phyloP scores from a whole-genome alignment of 2,888 invertebrate species.

The Clitarchus hookeri region DNA sequence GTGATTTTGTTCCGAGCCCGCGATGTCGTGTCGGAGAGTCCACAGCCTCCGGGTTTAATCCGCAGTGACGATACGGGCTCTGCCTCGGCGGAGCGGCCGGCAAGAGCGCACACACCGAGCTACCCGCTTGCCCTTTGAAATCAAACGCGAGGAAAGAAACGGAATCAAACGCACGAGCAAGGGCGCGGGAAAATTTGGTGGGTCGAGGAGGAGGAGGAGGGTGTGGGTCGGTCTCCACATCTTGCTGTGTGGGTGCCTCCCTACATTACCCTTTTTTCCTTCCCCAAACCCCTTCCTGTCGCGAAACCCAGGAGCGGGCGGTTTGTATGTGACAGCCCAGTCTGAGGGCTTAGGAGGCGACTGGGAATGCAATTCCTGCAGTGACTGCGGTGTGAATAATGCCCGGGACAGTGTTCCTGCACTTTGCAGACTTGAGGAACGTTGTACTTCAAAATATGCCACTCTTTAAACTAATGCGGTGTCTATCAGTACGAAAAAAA shows the following conservation, averaged over 20 bases:
- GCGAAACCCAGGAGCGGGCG: neutral
- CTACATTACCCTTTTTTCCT: too few relatives aligned
- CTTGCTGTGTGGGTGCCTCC: too few relatives aligned
- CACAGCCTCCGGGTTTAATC: too few relatives aligned
- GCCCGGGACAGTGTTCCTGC: neutral
- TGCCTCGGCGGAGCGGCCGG: conserved; percentile 16
- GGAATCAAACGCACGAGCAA: conserved; percentile 29
- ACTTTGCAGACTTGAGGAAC: too few relatives aligned
- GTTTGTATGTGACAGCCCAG: neutral
- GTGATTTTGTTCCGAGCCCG: too few relatives aligned
- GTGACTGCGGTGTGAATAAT: neutral
- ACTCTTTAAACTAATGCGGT: too few relatives aligned
- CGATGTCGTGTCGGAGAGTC: too few relatives aligned
- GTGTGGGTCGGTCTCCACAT: too few relatives aligned
- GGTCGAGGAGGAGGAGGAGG: too few relatives aligned
- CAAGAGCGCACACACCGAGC: neutral
- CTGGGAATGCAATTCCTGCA: neutral
- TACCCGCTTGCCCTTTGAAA: conserved; percentile 39
- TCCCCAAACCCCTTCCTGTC: neutral
- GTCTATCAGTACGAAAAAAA: too few relatives aligned
- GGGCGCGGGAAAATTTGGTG: too few relatives aligned
- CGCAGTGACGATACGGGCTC: neutral
- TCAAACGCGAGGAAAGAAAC: conserved; percentile 37
- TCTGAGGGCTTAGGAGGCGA: neutral
- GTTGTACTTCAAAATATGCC: too few relatives aligned